phyloP scores from a whole-genome alignment of 1,140 invertebrate genomes.

The Drosophila sturtevanti region DNA sequence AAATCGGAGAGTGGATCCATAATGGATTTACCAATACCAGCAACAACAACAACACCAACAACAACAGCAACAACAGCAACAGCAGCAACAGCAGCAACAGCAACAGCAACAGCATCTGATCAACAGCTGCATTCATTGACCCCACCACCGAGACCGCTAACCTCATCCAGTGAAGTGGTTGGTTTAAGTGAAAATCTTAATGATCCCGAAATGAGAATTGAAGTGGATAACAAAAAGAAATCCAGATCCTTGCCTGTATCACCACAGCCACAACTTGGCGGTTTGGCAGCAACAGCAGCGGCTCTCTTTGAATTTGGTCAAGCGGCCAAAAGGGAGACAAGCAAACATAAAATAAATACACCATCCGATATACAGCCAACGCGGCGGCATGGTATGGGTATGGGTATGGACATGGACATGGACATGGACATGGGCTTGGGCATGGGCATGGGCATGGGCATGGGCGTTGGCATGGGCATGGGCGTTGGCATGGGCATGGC shows the following conservation, averaged over 20 bases:
- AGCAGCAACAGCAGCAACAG: constrained; percentile 15
- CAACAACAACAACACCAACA: constrained; percentile 21
- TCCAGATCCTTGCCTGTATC: constrained; percentile 75
- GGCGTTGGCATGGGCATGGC: too few species aligned
- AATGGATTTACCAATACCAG: neutral
- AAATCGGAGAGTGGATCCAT: neutral
- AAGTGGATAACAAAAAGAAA: constrained; percentile 58
- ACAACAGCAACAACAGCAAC: constrained; percentile 14
- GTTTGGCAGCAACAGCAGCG: constrained; percentile 46
- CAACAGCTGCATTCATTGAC: constrained; percentile 36
- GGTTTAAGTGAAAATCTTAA: constrained; percentile 50
- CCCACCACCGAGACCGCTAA: constrained; percentile 72
- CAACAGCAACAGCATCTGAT: constrained; percentile 24
- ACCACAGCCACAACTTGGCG: constrained; percentile 64
- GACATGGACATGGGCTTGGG: too few species aligned
- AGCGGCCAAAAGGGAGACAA: neutral
- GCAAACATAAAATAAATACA: constrained; percentile 17
- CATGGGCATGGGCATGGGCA: too few species aligned
- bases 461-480: too few species aligned
- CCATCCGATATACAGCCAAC: constrained; percentile 17
- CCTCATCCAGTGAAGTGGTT: constrained; percentile 73
- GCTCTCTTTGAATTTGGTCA: constrained; percentile 68
- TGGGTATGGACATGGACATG: too few species aligned
- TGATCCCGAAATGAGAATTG: constrained; percentile 66
- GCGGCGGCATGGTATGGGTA: constrained; percentile 14